phyloP scores from a whole-genome alignment of 2,113 vertebrate genomes.

The Regulus satrapa region DNA sequence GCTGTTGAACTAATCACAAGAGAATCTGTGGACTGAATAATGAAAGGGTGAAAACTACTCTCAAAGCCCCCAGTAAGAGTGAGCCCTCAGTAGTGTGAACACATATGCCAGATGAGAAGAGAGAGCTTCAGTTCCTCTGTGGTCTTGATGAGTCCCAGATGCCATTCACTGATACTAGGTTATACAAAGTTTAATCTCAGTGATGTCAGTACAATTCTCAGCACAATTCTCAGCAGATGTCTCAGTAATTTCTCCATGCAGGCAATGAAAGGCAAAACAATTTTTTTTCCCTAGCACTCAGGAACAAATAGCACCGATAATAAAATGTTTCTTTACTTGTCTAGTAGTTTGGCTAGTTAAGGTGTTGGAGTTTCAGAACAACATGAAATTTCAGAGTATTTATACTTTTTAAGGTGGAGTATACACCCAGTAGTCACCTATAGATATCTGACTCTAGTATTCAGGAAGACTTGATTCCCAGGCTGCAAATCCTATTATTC shows the following conservation, averaged over 20 bases:
- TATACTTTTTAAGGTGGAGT: not conserved
- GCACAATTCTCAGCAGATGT: not conserved
- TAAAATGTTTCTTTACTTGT: not conserved
- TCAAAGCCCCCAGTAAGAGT: not conserved
- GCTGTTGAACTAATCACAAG: not conserved
- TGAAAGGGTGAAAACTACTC: not conserved
- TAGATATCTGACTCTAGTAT: not conserved
- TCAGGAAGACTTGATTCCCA: not conserved
- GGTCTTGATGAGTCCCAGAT: not conserved
- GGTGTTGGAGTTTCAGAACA: too few species aligned
- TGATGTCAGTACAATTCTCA: not conserved
- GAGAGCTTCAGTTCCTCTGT: not conserved
- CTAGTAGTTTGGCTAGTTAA: not conserved
- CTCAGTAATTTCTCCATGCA: not conserved
- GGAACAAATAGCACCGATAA: not conserved
- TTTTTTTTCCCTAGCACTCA: not conserved
- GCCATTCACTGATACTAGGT: not conserved
- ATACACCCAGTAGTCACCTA: not conserved
- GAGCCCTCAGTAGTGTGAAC: not conserved
- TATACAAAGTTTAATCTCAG: not conserved
- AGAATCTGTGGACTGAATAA: not conserved
- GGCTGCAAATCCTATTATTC: not conserved
- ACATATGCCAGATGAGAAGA: not conserved
- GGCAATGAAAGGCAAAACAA: not conserved
- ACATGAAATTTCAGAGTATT: not conserved